Percentiles rank a stretch among this genome's conserved stretches.
Evolutionary conservation across 2,113 vertebrate genomes (phyloP).

Genomic region (Otus sunia): DNA sequence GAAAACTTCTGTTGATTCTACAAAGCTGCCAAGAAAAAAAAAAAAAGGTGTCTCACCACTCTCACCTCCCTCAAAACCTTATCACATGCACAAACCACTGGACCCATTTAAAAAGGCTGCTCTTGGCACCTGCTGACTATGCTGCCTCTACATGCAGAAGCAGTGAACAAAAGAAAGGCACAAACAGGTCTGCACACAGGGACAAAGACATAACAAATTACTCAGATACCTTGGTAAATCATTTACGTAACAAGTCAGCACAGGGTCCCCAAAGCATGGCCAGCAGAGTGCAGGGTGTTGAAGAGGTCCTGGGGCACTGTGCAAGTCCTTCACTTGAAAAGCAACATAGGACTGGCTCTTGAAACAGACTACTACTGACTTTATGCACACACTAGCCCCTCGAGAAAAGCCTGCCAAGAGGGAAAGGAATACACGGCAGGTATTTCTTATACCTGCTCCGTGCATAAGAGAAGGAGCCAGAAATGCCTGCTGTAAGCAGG

Average conservation of each 20-base stretch:
- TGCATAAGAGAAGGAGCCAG: not conserved
- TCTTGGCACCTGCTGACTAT: not conserved
- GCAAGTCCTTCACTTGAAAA: fast-evolving
- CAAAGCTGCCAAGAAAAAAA: not conserved
- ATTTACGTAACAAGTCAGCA: not conserved
- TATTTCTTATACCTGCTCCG: not conserved
- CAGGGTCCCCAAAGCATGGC: not conserved
- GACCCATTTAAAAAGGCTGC: not conserved
- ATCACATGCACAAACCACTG: not conserved
- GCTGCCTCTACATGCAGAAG: not conserved
- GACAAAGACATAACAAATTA: not conserved
- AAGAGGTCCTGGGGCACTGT: not conserved
- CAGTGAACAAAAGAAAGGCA: not conserved
- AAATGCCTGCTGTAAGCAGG: not conserved
- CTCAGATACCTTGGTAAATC: not conserved
- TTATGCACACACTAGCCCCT: not conserved
- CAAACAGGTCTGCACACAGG: not conserved
- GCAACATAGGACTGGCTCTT: not conserved
- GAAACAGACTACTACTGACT: not conserved
- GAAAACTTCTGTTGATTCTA: not conserved
- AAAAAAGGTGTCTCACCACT: not conserved
- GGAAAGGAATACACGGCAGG: not conserved
- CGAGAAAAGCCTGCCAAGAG: not conserved
- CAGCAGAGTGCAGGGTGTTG: not conserved
- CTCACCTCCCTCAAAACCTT: not conserved